phyloP scores from a whole-genome alignment of 2,797 vertebrate species.

The Rhynchotus rufescens region DNA sequence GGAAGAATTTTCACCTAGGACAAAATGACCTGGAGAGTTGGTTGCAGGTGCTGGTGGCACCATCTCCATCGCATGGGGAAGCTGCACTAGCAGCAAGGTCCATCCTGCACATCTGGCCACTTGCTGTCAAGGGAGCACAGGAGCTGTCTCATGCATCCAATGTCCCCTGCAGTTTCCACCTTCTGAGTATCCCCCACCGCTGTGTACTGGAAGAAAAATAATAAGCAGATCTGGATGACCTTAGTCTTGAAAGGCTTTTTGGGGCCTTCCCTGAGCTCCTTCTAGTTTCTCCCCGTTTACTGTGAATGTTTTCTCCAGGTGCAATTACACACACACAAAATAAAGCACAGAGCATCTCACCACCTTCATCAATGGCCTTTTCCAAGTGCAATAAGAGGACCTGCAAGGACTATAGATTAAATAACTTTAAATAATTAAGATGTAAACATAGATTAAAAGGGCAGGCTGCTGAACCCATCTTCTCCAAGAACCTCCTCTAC shows the following conservation, averaged over 20 bases:
- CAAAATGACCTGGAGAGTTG: background rate
- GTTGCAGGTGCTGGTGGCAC: fast-evolving
- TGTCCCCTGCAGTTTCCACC: fast-evolving
- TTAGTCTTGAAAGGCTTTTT: background rate
- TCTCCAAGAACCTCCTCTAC: background rate
- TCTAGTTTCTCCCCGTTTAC: background rate
- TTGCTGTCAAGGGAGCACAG: background rate
- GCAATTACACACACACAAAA: background rate
- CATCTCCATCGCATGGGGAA: background rate
- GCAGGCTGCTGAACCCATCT: background rate
- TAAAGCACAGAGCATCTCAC: background rate
- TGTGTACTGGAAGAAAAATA: background rate
- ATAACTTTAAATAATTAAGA: background rate
- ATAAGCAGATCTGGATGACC: background rate
- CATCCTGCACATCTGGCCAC: background rate
- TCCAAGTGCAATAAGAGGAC: background rate
- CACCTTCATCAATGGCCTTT: background rate
- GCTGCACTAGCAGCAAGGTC: too few species aligned
- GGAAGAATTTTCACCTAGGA: background rate
- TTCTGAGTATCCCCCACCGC: too few species aligned
- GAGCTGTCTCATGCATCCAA: fast-evolving
- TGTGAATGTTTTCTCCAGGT: background rate
- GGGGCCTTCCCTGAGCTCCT: background rate
- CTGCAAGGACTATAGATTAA: background rate
- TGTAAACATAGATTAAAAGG: background rate